Conservation (phyloP, 2,113 vertebrate species). For the Megaptera novaeangliae region DNA sequence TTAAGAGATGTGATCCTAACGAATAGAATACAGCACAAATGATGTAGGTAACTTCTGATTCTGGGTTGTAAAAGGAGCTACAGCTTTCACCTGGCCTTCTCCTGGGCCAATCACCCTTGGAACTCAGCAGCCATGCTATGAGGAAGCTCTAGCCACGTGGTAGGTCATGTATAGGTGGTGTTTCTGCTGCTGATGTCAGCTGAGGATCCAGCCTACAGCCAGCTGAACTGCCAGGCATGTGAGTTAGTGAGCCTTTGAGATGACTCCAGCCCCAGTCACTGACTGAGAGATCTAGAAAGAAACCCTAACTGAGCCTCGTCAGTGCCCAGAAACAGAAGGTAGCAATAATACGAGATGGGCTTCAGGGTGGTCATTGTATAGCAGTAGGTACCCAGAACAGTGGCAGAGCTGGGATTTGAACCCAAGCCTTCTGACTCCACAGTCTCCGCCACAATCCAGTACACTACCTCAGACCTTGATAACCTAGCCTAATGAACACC, state of each 20-base stretch:
- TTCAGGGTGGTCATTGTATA: fast-evolving
- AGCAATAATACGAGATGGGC: not conserved
- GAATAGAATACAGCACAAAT: not conserved
- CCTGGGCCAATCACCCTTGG: not conserved
- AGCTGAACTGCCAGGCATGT: not conserved
- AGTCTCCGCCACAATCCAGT: not conserved
- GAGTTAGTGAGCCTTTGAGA: not conserved
- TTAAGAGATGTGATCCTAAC: not conserved
- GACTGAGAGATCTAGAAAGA: not conserved
- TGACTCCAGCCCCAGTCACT: not conserved
- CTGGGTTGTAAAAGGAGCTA: not conserved
- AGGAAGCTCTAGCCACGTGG: not conserved
- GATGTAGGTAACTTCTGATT: not conserved
- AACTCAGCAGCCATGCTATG: not conserved
- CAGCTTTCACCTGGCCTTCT: not conserved
- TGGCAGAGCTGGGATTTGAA: not conserved
- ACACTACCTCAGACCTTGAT: not conserved
- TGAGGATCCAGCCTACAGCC: not conserved
- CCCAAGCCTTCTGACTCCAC: too few species aligned
- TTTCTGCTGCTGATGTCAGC: not conserved
- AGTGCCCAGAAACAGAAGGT: not conserved
- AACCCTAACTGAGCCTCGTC: not conserved
- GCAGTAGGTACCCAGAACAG: not conserved
- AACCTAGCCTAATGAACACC: not conserved
- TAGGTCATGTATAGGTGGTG: not conserved